These are phyloP conservation scores for Antennarius striatus DNA, from an alignment of 2,113 vertebrate species.

Conservation along the genomic window DNA sequence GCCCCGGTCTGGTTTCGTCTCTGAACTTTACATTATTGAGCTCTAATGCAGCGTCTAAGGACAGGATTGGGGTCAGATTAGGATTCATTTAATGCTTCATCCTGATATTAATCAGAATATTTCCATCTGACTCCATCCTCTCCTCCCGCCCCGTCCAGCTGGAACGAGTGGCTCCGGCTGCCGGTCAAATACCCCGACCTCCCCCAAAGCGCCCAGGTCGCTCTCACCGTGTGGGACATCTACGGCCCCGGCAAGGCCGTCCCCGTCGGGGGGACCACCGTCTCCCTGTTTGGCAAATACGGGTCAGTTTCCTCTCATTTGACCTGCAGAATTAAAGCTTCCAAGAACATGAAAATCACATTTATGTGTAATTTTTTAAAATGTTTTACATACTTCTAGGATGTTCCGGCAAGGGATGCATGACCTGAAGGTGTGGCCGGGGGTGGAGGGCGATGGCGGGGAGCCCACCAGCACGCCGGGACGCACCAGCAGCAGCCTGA, in stretches of 20 bases:
- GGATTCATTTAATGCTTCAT: not conserved
- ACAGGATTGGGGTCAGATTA: no score
- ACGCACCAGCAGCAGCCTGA: constrained; percentile 90
- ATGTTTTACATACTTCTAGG: constrained; percentile 60
- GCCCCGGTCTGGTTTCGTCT: not conserved
- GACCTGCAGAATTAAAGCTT: no score
- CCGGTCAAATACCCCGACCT: constrained; percentile 97
- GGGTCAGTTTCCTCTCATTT: constrained; percentile 78
- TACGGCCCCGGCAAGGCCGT: constrained; percentile 94
- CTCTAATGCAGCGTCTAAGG: no score
- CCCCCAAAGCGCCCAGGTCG: constrained; percentile 93
- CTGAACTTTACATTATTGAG: not conserved
- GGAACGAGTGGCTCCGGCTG: constrained; percentile 97
- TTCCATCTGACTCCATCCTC: not conserved
- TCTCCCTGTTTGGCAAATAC: constrained; percentile 96
- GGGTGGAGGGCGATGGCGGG: constrained; percentile 91
- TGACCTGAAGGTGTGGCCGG: constrained; percentile 98
- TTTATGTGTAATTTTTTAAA: not conserved
- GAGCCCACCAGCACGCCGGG: constrained; percentile 94
- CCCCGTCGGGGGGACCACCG: constrained; percentile 94
- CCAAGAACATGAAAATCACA: no score
- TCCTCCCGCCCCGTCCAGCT: constrained; percentile 73
- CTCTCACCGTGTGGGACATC: constrained; percentile 96
- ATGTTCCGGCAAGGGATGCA: constrained; percentile 99
- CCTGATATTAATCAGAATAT: not conserved